Base-by-base conservation (phyloP, 64 coral and sea anemone genomes). In the Hydrozoanthus tunicans region DNA sequence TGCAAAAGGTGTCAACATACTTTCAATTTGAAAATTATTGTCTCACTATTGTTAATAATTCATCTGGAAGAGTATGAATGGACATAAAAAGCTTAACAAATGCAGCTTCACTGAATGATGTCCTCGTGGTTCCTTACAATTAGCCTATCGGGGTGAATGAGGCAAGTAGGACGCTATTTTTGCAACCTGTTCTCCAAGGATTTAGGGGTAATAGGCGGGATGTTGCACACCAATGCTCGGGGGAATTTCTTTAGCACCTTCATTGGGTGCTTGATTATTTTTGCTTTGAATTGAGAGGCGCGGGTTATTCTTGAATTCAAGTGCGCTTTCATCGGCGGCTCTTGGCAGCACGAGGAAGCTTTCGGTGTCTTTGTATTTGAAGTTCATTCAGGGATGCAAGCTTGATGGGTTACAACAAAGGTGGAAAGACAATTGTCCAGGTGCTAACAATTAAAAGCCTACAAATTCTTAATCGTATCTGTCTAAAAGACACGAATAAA, bases 371-470 rank as follows among this genome's bases (percentile, higher is more conserved):
- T 88, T 88, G 84, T 88, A 73, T 59, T 86, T 84, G 59, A 7
- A 64, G 70, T 92, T 77, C 77, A 94, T 97, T 97, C 77, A 94
- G 91, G 82, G 71, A 93, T 89, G 90, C 89, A 82, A 69, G 89
- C 81, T 91, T 93, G 83, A 61, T 90, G 58, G 90, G 83, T 67
- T 69, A 72, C 4, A 97, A 97, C 95, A 97, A 97, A 97, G 94
- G 95, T 97, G 9, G 55, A 23, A 52, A 97, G 78, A 97, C 95
- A 97, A 97, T 73, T 90, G 93, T 84, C 76, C 95, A 97, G 95
- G 95, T 97, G 95, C 95, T 94, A 97, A 79, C 92, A 91, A 94
- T 97, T 97, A 97, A 96, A 56, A 86, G 20, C 53, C 68, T 82
- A 92, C 91, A 75, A 81, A 82, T 52, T 82, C 83, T 97, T 93